These are phyloP conservation scores for Heliothis subflexa DNA, from an alignment of 1,140 invertebrate species.

Conservation along the genomic window DNA sequence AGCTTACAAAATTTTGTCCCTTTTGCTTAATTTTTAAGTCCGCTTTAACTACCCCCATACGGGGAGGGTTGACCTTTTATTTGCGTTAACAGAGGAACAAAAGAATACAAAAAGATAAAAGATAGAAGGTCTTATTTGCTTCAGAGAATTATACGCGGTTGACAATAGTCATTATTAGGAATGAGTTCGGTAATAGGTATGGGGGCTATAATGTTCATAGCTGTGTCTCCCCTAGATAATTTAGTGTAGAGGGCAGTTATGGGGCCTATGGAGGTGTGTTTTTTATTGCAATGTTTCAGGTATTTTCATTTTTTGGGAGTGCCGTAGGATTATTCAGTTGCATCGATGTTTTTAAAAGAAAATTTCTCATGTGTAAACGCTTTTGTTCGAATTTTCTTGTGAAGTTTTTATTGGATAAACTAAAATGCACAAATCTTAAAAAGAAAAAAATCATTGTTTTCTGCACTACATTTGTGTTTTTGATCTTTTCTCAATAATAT, in stretches of 20 bases:
- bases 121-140: too few relatives aligned
- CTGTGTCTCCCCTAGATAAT: not conserved
- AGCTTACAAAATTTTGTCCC: too few relatives aligned
- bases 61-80: not conserved
- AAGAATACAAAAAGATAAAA: not conserved
- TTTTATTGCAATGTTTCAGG: not conserved
- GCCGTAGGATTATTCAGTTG: too few relatives aligned
- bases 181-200: not conserved
- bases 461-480: too few relatives aligned
- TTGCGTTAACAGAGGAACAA: not conserved
- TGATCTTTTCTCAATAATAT: too few relatives aligned
- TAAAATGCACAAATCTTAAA: too few relatives aligned
- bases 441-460: too few relatives aligned
- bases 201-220: not conserved
- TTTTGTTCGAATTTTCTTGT: too few relatives aligned
- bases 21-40: too few relatives aligned
- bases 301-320: not conserved
- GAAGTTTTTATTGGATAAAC: too few relatives aligned
- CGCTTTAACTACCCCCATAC: too few relatives aligned
- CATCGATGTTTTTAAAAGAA: not conserved
- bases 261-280: not conserved
- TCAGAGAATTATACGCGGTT: not conserved
- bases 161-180: slow-evolving; percentile 1
- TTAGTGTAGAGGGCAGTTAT: not conserved
- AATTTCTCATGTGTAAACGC: too few relatives aligned